These are phyloP conservation scores for Eubucco bourcierii DNA, from an alignment of 2,113 vertebrate genomes.

Conservation along the genomic window DNA sequence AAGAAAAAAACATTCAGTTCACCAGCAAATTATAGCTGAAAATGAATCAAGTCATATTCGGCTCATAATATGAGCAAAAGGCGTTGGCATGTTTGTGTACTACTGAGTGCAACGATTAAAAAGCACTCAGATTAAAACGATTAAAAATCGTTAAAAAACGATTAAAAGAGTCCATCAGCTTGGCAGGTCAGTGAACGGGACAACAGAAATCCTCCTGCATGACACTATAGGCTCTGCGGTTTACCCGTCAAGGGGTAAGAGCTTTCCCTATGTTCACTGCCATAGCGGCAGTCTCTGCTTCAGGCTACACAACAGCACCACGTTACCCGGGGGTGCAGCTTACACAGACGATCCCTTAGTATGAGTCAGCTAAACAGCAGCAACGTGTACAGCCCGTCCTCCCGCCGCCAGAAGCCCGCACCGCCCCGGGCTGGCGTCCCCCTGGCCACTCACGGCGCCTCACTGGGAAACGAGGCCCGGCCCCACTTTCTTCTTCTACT, in stretches of 20 bases:
- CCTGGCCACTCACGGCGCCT: background rate
- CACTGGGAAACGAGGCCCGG: background rate
- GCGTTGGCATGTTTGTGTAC: rapidly evolving
- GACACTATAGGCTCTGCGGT: rapidly evolving
- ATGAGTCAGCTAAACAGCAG: background rate
- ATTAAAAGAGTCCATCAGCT: background rate
- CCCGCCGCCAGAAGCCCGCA: background rate
- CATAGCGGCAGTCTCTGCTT: rapidly evolving
- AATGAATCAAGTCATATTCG: background rate
- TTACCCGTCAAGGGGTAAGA: rapidly evolving
- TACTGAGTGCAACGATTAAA: rapidly evolving
- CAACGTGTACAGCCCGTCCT: background rate
- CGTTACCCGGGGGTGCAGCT: background rate
- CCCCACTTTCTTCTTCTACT: background rate
- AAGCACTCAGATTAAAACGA: too few relatives aligned
- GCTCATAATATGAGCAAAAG: rapidly evolving
- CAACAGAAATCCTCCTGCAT: background rate
- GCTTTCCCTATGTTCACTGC: rapidly evolving
- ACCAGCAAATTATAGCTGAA: background rate
- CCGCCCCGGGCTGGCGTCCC: too few relatives aligned
- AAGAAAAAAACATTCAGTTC: background rate
- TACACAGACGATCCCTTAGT: background rate
- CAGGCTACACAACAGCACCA: background rate
- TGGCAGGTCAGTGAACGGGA: rapidly evolving
- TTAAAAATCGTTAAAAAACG: too few relatives aligned